Base-by-base conservation (phyloP, 2,888 invertebrate genomes). In the Xanthia togata region DNA sequence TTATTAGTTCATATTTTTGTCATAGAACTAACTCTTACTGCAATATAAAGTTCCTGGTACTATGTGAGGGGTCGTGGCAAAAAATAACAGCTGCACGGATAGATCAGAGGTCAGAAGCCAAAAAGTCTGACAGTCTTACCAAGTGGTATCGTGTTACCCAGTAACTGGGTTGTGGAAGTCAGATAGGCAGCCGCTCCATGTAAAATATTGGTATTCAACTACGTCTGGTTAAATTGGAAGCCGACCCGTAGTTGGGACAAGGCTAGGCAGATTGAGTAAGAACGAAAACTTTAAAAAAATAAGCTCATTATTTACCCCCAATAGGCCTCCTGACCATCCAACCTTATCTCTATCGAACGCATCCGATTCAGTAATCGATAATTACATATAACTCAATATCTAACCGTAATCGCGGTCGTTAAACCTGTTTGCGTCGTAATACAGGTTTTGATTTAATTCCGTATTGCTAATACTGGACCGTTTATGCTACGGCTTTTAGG, bases 341-440 rank as follows among this genome's bases (percentile, higher is more conserved):
- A 35, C 57, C 31, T 84, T 81, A 84, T 82, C 82, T 59, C 31
- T 6, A 68, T 50, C 70, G 41, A 59, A 67, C 62, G 59, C 82
- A 77, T 81, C 73, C 23, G 62, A 81, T 59, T 80, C 17, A 73
- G 68, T 76, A 76, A 81, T 81, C 82, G 63, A 81, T 95, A 92
- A 78, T 82, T 67, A 64, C 69, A 60, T 41, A 59, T 20, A 77
- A 68, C 69, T 82, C 62, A 75, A 70, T 67, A 71, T 70, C 64
- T 60, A 60, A 76, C 77, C 55, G 75, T 70, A 47, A 74, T 72
- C 63, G 70, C 57, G 73, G 70, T 77, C 82, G 70, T 77, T 85
- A 83, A 83, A 85, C 85, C 70, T 57, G 82, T 57, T 57, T n/a
- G n/a, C 63, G 23, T 44, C n/a, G 60, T 64, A 12, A 71, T 80